These are phyloP conservation scores for Thymelicus lineola DNA, from an alignment of 2,888 invertebrate species.

Conservation along the genomic window DNA sequence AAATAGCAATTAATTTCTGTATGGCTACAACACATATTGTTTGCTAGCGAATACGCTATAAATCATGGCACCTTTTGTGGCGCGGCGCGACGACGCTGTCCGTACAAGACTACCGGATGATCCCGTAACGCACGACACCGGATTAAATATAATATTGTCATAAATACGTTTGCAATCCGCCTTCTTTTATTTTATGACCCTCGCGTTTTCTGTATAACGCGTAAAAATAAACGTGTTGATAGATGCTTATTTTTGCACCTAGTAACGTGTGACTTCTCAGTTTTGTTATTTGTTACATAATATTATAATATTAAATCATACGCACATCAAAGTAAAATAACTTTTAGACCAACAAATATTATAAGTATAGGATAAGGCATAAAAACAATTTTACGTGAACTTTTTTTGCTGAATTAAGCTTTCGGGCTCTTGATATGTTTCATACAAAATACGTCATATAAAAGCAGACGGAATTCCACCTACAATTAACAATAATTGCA, in stretches of 20 bases:
- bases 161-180: conserved; percentile 30
- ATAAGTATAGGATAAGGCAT: too few relatives aligned
- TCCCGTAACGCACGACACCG: conserved; percentile 41
- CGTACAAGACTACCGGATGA: conserved; percentile 53
- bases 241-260: conserved; percentile 11
- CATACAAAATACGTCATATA: too few relatives aligned
- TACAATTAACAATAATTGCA: too few relatives aligned
- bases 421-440: too few relatives aligned
- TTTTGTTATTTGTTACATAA: background rate
- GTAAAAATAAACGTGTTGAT: conserved; percentile 9
- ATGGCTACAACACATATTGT: conserved; percentile 15
- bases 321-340: too few relatives aligned
- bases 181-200: conserved; percentile 14
- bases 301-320: too few relatives aligned
- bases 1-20: conserved; percentile 14
- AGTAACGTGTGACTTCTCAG: background rate
- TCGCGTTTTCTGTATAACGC: conserved; percentile 11
- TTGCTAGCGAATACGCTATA: conserved; percentile 51
- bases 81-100: conserved; percentile 52
- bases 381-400: too few relatives aligned
- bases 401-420: too few relatives aligned
- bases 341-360: too few relatives aligned
- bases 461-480: too few relatives aligned
- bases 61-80: conserved; percentile 71
- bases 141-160: conserved; percentile 43